A percentile compares a stretch with the other conserved stretches of the same genome.
These are phyloP conservation scores for Mohoua ochrocephala DNA, from an alignment of 2,113 vertebrate genomes.

Conservation along the genomic window DNA sequence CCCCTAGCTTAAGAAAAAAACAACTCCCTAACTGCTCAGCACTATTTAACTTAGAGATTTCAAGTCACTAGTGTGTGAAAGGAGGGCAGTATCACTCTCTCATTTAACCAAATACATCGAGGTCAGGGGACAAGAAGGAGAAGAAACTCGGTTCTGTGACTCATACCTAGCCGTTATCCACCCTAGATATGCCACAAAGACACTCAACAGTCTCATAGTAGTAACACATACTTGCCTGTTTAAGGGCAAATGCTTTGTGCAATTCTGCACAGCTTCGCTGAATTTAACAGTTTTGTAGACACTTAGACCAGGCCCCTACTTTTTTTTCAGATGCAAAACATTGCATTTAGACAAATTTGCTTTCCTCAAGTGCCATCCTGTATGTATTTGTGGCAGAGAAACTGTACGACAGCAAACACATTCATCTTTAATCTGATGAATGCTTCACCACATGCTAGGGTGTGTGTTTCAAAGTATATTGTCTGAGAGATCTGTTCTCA, in stretches of 20 bases:
- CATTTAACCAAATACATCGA: neutral
- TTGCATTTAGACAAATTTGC: neutral
- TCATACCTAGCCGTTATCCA: neutral
- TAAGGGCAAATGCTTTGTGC: neutral
- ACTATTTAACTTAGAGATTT: neutral
- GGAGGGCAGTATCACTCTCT: neutral
- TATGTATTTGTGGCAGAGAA: neutral
- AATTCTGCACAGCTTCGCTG: neutral
- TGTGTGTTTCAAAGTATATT: slow-evolving; percentile 7
- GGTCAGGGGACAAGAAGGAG: neutral
- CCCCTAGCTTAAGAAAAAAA: neutral
- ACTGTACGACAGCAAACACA: neutral
- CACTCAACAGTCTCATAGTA: neutral
- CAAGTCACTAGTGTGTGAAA: neutral
- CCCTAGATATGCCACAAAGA: neutral
- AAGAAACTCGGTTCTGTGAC: neutral
- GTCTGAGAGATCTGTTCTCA: slow-evolving; percentile 31
- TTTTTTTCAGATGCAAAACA: neutral
- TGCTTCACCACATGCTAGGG: neutral
- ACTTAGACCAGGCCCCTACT: neutral
- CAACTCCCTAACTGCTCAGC: neutral
- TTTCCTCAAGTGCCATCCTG: neutral
- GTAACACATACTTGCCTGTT: neutral
- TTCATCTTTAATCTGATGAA: slow-evolving; percentile 12
- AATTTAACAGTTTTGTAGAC: neutral